Evolutionary conservation across 2,888 invertebrate genomes (phyloP).

Genomic region (Xylota segnis): DNA sequence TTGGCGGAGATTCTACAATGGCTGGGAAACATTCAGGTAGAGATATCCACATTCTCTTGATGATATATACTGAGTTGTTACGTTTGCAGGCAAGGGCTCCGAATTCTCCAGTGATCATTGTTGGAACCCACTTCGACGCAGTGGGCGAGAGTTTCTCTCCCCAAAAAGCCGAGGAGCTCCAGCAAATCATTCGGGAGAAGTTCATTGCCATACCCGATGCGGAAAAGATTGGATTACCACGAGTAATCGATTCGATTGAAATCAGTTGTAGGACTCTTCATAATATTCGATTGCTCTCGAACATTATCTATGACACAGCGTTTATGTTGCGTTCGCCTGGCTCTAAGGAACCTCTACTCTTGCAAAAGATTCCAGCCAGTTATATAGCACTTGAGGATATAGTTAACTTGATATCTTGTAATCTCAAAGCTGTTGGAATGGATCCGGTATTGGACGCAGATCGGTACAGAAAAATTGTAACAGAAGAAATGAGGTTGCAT

Average conservation of each 20-base stretch:
- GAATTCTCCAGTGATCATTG: constrained; percentile 97
- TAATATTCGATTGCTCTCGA: constrained; percentile 95
- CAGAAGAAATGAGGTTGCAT: constrained; percentile 84
- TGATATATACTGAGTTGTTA: not conserved
- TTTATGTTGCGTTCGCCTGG: constrained; percentile 96
- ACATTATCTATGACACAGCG: constrained; percentile 96
- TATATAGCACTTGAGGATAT: constrained; percentile 98
- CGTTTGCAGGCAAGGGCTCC: constrained; percentile 91
- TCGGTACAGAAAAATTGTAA: constrained; percentile 87
- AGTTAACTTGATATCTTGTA: constrained; percentile 91
- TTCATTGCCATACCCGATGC: constrained; percentile 98
- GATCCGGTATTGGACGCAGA: constrained; percentile 95
- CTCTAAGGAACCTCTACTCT: constrained; percentile 94
- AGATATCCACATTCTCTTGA: not conserved
- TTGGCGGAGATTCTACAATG: constrained; percentile 96
- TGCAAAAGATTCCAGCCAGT: constrained; percentile 97
- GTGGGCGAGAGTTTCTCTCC: constrained; percentile 85
- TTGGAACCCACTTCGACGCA: constrained; percentile 98
- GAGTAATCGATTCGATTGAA: constrained; percentile 96
- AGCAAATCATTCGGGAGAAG: constrained; percentile 93
- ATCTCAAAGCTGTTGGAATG: constrained; percentile 88
- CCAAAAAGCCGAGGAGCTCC: constrained; percentile 89
- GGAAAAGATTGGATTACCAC: constrained; percentile 97
- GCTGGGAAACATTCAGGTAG: constrained; percentile 94
- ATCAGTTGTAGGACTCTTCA: constrained; percentile 94